Base-by-base conservation (phyloP, 2,888 invertebrate species). In the Drosophila ustulata region DNA sequence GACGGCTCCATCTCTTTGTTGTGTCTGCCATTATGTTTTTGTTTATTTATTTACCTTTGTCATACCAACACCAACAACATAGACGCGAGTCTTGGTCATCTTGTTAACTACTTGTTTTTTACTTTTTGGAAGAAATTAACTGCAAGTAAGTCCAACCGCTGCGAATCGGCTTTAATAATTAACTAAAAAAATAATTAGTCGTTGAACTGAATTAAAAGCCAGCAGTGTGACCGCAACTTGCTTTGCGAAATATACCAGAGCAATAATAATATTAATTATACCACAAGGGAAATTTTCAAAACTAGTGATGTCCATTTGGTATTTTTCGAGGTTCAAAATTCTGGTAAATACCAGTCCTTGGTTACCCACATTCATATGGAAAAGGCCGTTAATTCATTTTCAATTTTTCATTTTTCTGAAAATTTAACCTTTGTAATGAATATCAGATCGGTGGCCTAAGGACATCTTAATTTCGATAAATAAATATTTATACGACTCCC, bases 51-150 rank as follows among this genome's bases (percentile, higher is more conserved):
- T 46, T 93, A 95, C 95, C 94, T 98, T 98, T 73, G 98, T 98
- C 98, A 99, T 99, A 75, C 98, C 98, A 80, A 98, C 98, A 75
- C 99, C 99, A 88, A 98, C 95, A 59, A 98, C 98, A 93, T 95
- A 99, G 57, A 98, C 97, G 93, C 94, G 84, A 53, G 82, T 89
- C 75, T 90, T 90, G 7, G 87, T 90, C 92, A 92, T 92, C 32
- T 28, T 66, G 52, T 34, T 6, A 18, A 41, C 11, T 18, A 39
- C 49, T 63, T 7, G 18, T 1, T 25, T 51, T 45, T 52, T n/a
- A 25, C 23, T 49, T 39, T 11, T 34, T 41, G 11, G 3, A 9
- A 1, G 5, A 4, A 51, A 6, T 11, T 1, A 30, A 6, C 1
- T 6, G 7, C 30, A 30, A 7, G 8, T 6, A 71, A 63, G 8